These are phyloP conservation scores for Bembecia ichneumoniformis DNA, from an alignment of 2,888 invertebrate genomes.

Conservation along the genomic window DNA sequence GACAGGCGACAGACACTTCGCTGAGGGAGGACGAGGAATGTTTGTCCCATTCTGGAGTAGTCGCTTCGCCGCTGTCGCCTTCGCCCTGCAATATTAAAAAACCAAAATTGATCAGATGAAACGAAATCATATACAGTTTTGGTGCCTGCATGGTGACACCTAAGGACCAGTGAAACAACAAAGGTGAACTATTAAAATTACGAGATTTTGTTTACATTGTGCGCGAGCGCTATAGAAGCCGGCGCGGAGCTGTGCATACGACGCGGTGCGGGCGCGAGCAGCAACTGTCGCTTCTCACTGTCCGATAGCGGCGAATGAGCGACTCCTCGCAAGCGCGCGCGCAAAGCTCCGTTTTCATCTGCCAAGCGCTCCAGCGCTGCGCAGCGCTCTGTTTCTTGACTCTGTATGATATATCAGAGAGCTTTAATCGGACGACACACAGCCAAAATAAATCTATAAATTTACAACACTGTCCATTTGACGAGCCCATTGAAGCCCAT, in stretches of 20 bases:
- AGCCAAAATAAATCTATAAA: no score
- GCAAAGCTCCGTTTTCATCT: constrained; percentile 83
- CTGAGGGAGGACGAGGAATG: constrained; percentile 89
- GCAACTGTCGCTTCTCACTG: constrained; percentile 85
- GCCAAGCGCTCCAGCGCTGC: constrained; percentile 77
- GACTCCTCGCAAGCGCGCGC: constrained; percentile 83
- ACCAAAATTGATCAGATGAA: constrained; percentile 14
- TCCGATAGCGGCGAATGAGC: constrained; percentile 86
- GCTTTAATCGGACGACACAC: no score
- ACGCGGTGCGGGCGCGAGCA: constrained; percentile 75
- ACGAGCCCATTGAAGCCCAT: no score
- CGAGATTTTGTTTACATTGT: constrained; percentile 45
- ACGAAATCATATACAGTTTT: no score
- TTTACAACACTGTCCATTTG: no score
- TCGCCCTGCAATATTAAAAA: constrained; percentile 46
- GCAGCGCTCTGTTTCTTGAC: constrained; percentile 73
- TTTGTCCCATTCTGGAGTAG: constrained; percentile 92
- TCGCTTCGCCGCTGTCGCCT: constrained; percentile 76
- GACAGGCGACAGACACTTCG: constrained; percentile 91
- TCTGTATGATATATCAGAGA: constrained; percentile 28
- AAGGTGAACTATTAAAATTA: no score
- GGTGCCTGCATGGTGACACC: no score
- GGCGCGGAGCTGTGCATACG: constrained; percentile 85
- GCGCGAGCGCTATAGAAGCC: constrained; percentile 80
- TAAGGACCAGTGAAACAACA: no score